These are phyloP conservation scores for Odobenus rosmarus DNA, from an alignment of 2,113 vertebrate genomes.

Conservation along the genomic window DNA sequence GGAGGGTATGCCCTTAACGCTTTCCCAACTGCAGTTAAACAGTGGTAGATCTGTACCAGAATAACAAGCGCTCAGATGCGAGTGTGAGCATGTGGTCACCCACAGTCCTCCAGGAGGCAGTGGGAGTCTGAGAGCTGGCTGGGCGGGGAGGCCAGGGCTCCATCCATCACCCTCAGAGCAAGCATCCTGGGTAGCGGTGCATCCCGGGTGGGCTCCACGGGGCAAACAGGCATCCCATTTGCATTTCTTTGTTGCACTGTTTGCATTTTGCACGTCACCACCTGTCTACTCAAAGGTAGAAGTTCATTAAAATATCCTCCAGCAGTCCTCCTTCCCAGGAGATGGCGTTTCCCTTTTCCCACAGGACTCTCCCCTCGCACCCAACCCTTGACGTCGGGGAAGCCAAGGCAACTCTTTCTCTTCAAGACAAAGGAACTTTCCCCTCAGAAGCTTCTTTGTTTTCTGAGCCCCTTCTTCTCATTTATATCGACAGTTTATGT, in stretches of 20 bases:
- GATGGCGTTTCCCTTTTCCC: neutral
- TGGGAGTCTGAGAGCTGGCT: neutral
- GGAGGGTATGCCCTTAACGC: neutral
- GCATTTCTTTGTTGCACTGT: conserved; percentile 69
- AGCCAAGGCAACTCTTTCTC: neutral
- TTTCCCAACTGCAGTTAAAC: neutral
- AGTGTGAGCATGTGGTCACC: neutral
- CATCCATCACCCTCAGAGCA: conserved; percentile 71
- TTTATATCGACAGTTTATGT: neutral
- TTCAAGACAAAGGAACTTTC: neutral
- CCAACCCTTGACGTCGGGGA: neutral
- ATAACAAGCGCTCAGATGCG: neutral
- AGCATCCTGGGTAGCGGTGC: neutral
- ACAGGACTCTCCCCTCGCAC: neutral
- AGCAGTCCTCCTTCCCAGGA: neutral
- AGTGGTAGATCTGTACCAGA: neutral
- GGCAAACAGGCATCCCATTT: neutral
- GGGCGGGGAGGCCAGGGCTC: neutral
- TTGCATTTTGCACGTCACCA: conserved; percentile 68
- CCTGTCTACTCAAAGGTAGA: conserved; percentile 55
- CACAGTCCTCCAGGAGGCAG: neutral
- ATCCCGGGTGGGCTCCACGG: neutral
- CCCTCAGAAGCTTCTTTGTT: neutral
- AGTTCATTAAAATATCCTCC: conserved; percentile 62
- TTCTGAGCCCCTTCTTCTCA: neutral